Evolutionary conservation across 2,113 vertebrate species (phyloP).

Genomic region (Prochilodus magdalenae): DNA sequence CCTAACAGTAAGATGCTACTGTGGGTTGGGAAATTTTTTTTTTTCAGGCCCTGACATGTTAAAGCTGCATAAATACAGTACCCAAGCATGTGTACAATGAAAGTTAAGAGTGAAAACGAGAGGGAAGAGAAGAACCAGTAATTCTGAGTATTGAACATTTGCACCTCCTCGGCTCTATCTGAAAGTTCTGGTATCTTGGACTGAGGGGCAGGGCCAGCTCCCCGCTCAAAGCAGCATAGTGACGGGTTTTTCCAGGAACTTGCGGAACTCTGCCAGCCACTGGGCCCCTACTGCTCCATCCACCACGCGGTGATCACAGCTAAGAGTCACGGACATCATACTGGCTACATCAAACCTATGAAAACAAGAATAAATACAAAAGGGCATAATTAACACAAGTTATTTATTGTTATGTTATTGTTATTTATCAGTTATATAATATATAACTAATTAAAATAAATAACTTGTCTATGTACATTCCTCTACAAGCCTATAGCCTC

Average conservation of each 20-base stretch:
- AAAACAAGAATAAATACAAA: not conserved
- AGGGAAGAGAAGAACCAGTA: not conserved
- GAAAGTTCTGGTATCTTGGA: slow-evolving; percentile 30
- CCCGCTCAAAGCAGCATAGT: slow-evolving; percentile 54
- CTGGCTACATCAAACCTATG: slow-evolving; percentile 90
- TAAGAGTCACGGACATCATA: slow-evolving; percentile 94
- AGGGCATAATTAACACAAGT: too few species aligned
- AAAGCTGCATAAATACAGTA: slow-evolving; percentile 24
- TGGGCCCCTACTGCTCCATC: slow-evolving; percentile 58
- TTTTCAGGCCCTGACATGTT: slow-evolving; percentile 24
- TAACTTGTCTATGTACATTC: too few species aligned
- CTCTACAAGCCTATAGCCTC: too few species aligned
- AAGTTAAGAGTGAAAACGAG: not conserved
- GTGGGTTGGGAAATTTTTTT: slow-evolving; percentile 18
- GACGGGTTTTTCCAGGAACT: slow-evolving; percentile 55
- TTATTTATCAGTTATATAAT: too few species aligned
- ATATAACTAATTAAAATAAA: too few species aligned
- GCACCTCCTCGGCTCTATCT: slow-evolving; percentile 31
- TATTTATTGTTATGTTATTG: too few species aligned
- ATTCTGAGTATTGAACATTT: slow-evolving; percentile 24
- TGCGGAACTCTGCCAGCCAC: slow-evolving; percentile 58
- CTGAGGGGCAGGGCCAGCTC: not conserved
- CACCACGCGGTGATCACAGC: slow-evolving; percentile 60
- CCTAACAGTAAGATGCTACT: slow-evolving; percentile 9
- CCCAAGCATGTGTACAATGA: not conserved